These are phyloP conservation scores for Fukomys damarensis DNA, from an alignment of 2,113 vertebrate species.

Conservation along the genomic window DNA sequence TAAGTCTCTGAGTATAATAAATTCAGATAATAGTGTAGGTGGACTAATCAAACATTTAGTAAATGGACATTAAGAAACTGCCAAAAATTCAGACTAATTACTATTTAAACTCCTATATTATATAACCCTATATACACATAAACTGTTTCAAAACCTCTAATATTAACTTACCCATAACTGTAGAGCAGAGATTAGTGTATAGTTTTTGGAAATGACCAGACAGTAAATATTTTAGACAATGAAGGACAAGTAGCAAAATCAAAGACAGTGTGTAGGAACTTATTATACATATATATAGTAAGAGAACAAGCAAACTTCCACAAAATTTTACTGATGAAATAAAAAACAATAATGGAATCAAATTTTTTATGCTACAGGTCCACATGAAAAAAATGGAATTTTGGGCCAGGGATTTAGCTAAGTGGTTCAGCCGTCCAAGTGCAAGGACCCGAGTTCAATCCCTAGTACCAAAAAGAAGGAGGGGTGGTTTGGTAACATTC, in stretches of 20 bases:
- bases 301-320: neutral
- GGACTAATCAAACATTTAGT: neutral
- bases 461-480: too few species aligned
- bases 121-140: neutral
- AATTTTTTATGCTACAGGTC: neutral
- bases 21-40: neutral
- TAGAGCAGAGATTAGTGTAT: neutral
- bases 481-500: constrained; percentile 30
- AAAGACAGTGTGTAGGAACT: constrained; percentile 6
- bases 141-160: constrained; percentile 1
- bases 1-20: neutral
- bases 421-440: too few species aligned
- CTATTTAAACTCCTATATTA: neutral
- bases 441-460: too few species aligned
- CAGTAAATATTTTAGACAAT: constrained; percentile 41
- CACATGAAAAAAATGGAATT: constrained; percentile 39
- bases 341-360: neutral
- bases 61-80: neutral
- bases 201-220: constrained; percentile 1
- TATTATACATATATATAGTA: neutral
- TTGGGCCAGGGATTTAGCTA: too few species aligned
- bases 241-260: constrained; percentile 38
- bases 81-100: neutral
- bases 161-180: neutral
- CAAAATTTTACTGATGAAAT: constrained; percentile 33